Percentiles rank a stretch among this genome's conserved stretches.
Evolutionary conservation across 2,888 invertebrate genomes (phyloP).

Genomic region (Lysandra bellargus): DNA sequence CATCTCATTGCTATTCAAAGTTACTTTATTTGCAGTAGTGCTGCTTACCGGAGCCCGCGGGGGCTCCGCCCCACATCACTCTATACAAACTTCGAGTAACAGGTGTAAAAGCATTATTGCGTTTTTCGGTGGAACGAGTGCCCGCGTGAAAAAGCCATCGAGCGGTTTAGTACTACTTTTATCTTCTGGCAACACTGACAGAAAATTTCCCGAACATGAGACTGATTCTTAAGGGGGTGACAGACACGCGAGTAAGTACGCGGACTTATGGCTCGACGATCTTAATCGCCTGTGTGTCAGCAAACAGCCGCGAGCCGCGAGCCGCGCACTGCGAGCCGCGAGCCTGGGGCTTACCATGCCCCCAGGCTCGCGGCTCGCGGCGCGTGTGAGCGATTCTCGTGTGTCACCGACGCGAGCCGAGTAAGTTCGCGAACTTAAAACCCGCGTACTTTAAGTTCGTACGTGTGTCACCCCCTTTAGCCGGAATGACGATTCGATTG

Average conservation of each 20-base stretch:
- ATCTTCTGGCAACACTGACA: constrained; percentile 22
- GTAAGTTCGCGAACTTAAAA: no score
- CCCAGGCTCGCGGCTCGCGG: no score
- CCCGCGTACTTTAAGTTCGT: no score
- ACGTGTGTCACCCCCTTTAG: no score
- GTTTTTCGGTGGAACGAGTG: constrained; percentile 32
- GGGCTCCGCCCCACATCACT: constrained; percentile 26
- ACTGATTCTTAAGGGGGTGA: not conserved
- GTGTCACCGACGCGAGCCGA: no score
- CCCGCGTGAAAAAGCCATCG: constrained; percentile 24
- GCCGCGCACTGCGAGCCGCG: no score
- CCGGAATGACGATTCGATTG: not conserved
- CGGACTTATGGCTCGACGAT: no score
- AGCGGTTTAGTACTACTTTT: not conserved
- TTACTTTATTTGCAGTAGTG: constrained; percentile 61
- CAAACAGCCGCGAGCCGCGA: no score
- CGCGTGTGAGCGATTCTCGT: no score
- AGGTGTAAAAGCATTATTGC: constrained; percentile 36
- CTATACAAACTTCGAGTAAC: constrained; percentile 32
- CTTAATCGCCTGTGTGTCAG: no score
- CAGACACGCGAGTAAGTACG: no score
- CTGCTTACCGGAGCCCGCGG: constrained; percentile 44
- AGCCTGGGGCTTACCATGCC: no score
- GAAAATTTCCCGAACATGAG: not conserved
- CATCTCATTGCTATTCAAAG: constrained; percentile 53